Evolutionary conservation across 2,888 invertebrate species (phyloP), one percentile per base, ranked within the genome.

Genomic region (Pachymerium ferrugineum): DNA sequence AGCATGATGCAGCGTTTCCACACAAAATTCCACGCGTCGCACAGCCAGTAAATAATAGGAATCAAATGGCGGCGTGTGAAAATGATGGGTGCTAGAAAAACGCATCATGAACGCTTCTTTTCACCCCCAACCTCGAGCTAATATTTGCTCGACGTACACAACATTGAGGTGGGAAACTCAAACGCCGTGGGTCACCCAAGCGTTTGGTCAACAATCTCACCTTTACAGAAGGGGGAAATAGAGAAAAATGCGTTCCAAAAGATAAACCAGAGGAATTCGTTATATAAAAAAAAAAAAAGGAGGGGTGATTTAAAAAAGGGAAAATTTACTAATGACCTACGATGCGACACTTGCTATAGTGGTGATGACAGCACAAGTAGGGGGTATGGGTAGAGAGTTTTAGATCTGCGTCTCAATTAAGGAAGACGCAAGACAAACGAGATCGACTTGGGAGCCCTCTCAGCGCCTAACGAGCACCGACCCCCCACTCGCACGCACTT

Each of bases 111-210:
- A 38, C 38, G 47, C 47, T 54, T 22, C 6, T 54, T 54, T 54
- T 54, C 47, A 62, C 62, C 62, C 25, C 62, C 62, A 54, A 54
- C 47, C 47, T 10, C 19, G 47, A 22, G 47, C 16, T 19, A 62
- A 62, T 62, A 62, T 62, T 62, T 62, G n/a, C 62, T 25, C 62
- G 14, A 14, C 25, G 28, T 28, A 62, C 62, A 62, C 1, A 3
- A n/a, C n/a, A n/a, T n/a, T 14, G 62, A 62, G 62, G 62, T 62
- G 62, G 62, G 62, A 62, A 62, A 62, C 25, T 22, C 62, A 62
- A 62, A 62, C 62, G n/a, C n/a, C n/a, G n/a, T n/a, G n/a, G 62
- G 62, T 62, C 62, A 62, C 62, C 62, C n/a, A 28, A 62, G 62
- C 62, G 28, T 28, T 62, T 28, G 28, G 28, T 28, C 22, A 62